Evolutionary conservation across 2,113 vertebrate genomes (phyloP), one percentile per base, ranked within the genome.

Genomic region (Empidonax traillii): DNA sequence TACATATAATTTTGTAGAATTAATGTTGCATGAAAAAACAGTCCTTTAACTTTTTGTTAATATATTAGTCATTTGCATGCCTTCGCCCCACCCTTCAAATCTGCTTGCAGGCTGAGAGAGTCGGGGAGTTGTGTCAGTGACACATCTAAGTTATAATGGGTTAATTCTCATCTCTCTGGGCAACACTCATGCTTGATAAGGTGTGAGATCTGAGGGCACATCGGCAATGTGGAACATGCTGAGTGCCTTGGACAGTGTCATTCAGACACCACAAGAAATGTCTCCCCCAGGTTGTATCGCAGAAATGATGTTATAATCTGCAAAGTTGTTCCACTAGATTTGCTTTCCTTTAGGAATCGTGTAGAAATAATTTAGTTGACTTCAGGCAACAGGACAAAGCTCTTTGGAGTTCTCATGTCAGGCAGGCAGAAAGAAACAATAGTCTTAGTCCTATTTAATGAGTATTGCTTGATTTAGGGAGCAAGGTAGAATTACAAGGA

Each of bases 161-260:
- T 6, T 87, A 82, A 63, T 74, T 89, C 51, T 80, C 65, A 62
- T 91, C 35, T 92, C 30, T 53, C 39, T 85, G 66, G 43, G 10
- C 27, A 67, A 55, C 47, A 8, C 31, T 33, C 23, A 21, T 82
- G 9, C 39, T 89, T 78, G 95, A 78, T 77, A 89, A 85, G 74
- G 81, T 75, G 66, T 3, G 16, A 96, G 73, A 85, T 47, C 18
- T 22, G 27, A 56, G 31, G 51, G 35, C 28, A 22, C 49, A 35
- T 5, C 0, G 0, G 35, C 33, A 76, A 8, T 3, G 9, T 35
- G 46, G 18, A 84, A 14, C 31, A 17, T 3, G 14, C 4, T 56
- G 56, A 65, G 24, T 0, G 0, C 18, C 73, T 68, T 2, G 2
- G 61, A 87, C 31, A 44, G 56, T 20, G 33, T 37, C 62, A 81